Percentiles rank a stretch among this genome's conserved stretches.
phyloP scores from a whole-genome alignment of 37 sponge, comb jelly and placozoan genomes.

The Oscarella lobularis region DNA sequence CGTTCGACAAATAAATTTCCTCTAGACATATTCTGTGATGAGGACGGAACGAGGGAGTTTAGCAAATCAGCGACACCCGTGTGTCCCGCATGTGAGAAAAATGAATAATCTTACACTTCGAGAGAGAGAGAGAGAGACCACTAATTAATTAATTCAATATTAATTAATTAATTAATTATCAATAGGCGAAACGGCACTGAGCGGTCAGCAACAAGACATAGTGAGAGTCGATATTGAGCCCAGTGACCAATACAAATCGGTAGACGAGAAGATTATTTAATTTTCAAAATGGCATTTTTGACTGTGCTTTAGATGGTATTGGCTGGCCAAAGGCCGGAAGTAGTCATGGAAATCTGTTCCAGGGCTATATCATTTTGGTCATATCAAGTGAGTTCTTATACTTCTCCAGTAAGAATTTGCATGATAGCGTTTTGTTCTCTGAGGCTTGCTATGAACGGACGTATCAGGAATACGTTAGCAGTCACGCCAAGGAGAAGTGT shows the following conservation, averaged over 20 bases:
- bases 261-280: constrained; percentile 14
- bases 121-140: not conserved
- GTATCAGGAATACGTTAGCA: constrained; percentile 5
- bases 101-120: not conserved
- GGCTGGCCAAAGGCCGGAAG: constrained; percentile 79
- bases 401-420: not conserved
- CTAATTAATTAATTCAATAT: too few relatives aligned
- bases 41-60: constrained; percentile 78
- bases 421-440: not conserved
- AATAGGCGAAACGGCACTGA: constrained; percentile 36
- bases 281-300: not conserved
- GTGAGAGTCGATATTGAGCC: constrained; percentile 62
- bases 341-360: constrained; percentile 75
- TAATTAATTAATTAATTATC: not conserved
- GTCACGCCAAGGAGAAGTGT: constrained; percentile 58
- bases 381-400: constrained; percentile 33
- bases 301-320: constrained; percentile 56
- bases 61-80: constrained; percentile 16
- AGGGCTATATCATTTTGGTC: constrained; percentile 83
- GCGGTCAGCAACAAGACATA: constrained; percentile 59
- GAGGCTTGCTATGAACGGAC: not conserved
- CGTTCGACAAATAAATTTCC: not conserved
- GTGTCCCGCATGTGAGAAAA: constrained; percentile 73
- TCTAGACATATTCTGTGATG: constrained; percentile 86
- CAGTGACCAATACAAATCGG: constrained; percentile 81